phyloP scores from a whole-genome alignment of 2,113 vertebrate species.

The Mastomys coucha region DNA sequence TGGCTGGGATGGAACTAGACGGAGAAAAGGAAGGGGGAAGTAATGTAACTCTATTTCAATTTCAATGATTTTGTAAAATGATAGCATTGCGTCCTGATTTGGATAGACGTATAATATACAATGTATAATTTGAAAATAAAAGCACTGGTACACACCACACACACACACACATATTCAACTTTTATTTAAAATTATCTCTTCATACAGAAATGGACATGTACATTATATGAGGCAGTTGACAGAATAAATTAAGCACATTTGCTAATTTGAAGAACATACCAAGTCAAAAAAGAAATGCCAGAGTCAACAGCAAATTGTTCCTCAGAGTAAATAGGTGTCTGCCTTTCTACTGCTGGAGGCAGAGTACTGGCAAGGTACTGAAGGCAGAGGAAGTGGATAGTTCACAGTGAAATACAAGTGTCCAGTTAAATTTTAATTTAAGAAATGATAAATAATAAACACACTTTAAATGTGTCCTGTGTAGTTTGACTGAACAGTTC shows the following conservation, averaged over 20 bases:
- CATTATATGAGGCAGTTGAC: not conserved
- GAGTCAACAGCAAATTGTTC: not conserved
- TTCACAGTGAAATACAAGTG: not conserved
- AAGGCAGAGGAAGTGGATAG: too few species aligned
- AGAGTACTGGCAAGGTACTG: not conserved
- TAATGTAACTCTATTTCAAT: not conserved
- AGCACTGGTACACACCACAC: not conserved
- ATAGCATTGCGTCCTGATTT: not conserved
- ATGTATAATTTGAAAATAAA: conserved; percentile 1
- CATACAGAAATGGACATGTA: not conserved
- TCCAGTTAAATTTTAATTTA: not conserved
- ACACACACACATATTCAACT: too few species aligned
- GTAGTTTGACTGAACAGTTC: conserved; percentile 11
- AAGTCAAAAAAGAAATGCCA: not conserved
- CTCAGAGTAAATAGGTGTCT: not conserved
- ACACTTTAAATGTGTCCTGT: not conserved
- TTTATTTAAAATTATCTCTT: not conserved
- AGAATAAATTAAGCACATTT: not conserved
- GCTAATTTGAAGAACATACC: not conserved
- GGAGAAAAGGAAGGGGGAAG: not conserved
- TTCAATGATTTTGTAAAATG: not conserved
- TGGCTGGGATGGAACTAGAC: not conserved
- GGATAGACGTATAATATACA: not conserved
- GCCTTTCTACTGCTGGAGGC: not conserved
- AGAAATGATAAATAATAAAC: conserved; percentile 23